phyloP scores from a whole-genome alignment of 2,888 invertebrate species.

The Dioctria rufipes region DNA sequence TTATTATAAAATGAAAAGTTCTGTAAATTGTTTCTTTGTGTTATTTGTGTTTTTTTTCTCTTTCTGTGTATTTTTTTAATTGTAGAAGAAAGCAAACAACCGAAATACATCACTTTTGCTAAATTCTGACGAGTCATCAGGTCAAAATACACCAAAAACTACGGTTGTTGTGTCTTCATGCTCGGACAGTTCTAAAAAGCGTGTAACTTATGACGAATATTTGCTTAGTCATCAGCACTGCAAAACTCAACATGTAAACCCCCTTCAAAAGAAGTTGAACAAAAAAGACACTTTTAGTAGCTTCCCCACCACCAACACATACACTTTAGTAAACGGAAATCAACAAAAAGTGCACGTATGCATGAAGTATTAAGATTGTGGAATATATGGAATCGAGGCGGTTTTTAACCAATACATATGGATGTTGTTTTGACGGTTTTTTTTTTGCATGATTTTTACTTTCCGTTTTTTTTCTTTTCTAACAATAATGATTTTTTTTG shows the following conservation, averaged over 20 bases:
- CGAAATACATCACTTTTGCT: slow-evolving; percentile 70
- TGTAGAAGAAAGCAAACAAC: slow-evolving; percentile 61
- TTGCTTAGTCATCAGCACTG: slow-evolving; percentile 59
- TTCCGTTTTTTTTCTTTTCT: neutral
- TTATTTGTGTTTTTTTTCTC: slow-evolving; percentile 50
- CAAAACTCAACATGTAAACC: slow-evolving; percentile 60
- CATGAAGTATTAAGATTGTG: slow-evolving; percentile 61
- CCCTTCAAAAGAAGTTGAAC: slow-evolving; percentile 56
- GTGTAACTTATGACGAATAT: slow-evolving; percentile 59
- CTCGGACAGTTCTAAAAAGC: slow-evolving; percentile 60
- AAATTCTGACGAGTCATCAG: slow-evolving; percentile 73
- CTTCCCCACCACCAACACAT: slow-evolving; percentile 52
- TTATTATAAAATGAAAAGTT: neutral
- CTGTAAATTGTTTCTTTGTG: slow-evolving; percentile 20
- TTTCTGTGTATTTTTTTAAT: slow-evolving; percentile 54
- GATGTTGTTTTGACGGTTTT: neutral
- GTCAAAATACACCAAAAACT: slow-evolving; percentile 72
- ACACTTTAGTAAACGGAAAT: slow-evolving; percentile 64
- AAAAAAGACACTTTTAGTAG: slow-evolving; percentile 56
- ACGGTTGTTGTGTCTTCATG: slow-evolving; percentile 61
- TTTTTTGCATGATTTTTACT: neutral
- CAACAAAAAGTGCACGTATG: slow-evolving; percentile 70
- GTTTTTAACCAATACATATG: slow-evolving; percentile 30
- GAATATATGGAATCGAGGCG: slow-evolving; percentile 12
- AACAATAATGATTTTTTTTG: neutral